phyloP scores from a whole-genome alignment of 2,113 vertebrate species.

The Gnathonemus longibarbis region DNA sequence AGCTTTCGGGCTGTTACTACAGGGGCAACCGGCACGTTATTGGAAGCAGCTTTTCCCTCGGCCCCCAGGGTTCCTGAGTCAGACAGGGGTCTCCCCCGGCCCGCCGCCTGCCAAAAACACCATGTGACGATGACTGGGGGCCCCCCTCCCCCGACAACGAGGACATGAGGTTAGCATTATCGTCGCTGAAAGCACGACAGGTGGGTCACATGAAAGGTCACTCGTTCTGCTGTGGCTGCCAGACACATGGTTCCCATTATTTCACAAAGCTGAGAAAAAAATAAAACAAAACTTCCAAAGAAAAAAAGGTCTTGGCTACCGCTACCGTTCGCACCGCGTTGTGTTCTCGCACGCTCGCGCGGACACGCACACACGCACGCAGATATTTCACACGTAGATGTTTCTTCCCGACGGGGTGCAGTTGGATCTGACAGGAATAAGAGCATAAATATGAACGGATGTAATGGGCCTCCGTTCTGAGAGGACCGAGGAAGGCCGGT shows the following conservation, averaged over 20 bases:
- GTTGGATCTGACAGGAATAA: slow-evolving; percentile 29
- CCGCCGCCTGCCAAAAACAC: slow-evolving; percentile 12
- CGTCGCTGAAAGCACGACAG: slow-evolving; percentile 65
- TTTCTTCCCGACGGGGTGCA: slow-evolving; percentile 22
- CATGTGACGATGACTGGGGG: slow-evolving; percentile 34
- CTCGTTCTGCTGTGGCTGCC: slow-evolving; percentile 63
- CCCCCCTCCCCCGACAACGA: slow-evolving; percentile 57
- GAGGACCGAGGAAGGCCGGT: slow-evolving; percentile 23
- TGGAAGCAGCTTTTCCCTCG: slow-evolving; percentile 1
- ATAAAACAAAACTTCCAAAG: slow-evolving; percentile 49
- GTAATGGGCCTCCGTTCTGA: slow-evolving; percentile 17
- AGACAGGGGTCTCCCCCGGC: not conserved
- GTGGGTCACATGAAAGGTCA: slow-evolving; percentile 65
- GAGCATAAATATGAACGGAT: slow-evolving; percentile 40
- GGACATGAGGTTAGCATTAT: slow-evolving; percentile 64
- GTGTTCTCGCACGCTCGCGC: slow-evolving; percentile 39
- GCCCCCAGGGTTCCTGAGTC: not conserved
- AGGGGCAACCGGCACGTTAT: not conserved
- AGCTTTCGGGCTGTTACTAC: not conserved
- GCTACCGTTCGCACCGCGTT: slow-evolving; percentile 41
- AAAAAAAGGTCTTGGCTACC: slow-evolving; percentile 46
- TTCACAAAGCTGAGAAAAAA: slow-evolving; percentile 31
- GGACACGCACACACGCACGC: slow-evolving; percentile 41
- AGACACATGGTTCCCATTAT: slow-evolving; percentile 66
- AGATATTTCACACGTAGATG: slow-evolving; percentile 41